Conservation (phyloP, 2,797 vertebrate species). For the Chelonia mydas region DNA sequence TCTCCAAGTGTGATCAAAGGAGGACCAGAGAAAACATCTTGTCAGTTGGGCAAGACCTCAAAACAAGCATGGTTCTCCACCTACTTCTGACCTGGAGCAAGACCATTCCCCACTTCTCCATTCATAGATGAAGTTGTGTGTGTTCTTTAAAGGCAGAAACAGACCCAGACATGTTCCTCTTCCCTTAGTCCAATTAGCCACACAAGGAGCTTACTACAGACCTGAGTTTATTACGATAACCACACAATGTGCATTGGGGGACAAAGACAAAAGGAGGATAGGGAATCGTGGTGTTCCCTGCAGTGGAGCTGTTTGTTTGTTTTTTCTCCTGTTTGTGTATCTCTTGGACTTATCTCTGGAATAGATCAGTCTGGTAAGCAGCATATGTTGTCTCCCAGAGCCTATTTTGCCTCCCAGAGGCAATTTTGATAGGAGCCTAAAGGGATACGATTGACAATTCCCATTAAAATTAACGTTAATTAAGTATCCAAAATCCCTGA, state of each 20-base stretch:
- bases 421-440: background rate
- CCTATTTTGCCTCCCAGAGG: background rate
- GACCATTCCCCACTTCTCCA: background rate
- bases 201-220: background rate
- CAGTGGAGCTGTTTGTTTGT: background rate
- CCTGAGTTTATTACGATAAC: background rate
- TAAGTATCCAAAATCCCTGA: background rate
- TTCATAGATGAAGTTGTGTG: background rate
- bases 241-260: too few species aligned
- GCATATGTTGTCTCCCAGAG: background rate
- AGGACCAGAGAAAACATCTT: background rate
- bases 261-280: background rate
- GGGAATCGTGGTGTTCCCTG: background rate
- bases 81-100: background rate
- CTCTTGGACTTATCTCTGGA: background rate
- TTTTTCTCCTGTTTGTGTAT: background rate
- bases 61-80: background rate
- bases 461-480: too few species aligned
- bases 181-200: background rate
- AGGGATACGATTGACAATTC: too few species aligned
- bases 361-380: background rate
- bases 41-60: background rate
- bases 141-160: background rate
- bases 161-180: background rate
- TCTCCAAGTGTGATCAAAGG: background rate